A percentile compares a stretch with the other conserved stretches of the same genome.
These are phyloP conservation scores for Channa striata DNA, from an alignment of 2,797 vertebrate species.

Conservation along the genomic window DNA sequence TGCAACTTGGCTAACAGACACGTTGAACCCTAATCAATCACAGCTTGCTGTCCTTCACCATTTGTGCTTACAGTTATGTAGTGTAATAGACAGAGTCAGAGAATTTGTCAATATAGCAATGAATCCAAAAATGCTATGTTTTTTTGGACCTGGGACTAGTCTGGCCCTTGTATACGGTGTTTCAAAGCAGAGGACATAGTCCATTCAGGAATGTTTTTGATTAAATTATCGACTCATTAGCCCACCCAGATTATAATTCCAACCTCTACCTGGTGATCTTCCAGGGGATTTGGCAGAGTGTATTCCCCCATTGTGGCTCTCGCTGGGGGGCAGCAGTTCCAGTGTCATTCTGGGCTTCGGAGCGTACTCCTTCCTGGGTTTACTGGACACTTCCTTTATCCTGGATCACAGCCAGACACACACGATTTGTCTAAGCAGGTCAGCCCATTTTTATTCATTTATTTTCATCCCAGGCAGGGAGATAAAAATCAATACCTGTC, in stretches of 20 bases:
- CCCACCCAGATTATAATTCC: too few species aligned
- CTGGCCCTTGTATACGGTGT: not conserved
- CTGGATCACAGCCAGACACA: slow-evolving; percentile 71
- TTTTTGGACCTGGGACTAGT: too few species aligned
- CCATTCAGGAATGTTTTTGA: not conserved
- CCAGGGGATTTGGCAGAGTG: slow-evolving; percentile 87
- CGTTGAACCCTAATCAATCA: too few species aligned
- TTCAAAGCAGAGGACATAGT: not conserved
- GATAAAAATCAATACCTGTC: slow-evolving; percentile 84
- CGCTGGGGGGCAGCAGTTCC: slow-evolving; percentile 88
- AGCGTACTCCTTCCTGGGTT: slow-evolving; percentile 92
- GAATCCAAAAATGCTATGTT: too few species aligned
- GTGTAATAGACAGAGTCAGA: too few species aligned
- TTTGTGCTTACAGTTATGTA: too few species aligned
- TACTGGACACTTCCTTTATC: slow-evolving; percentile 92
- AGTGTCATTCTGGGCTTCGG: slow-evolving; percentile 93
- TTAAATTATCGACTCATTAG: not conserved
- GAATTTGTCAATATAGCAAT: too few species aligned
- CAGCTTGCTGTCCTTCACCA: too few species aligned
- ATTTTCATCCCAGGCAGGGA: not conserved
- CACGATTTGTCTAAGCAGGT: not conserved
- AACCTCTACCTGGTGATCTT: slow-evolving; percentile 89
- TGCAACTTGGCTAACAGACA: too few species aligned
- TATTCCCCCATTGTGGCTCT: slow-evolving; percentile 93
- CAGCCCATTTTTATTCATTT: not conserved